A percentile compares a stretch with the other conserved stretches of the same genome.
Conservation (phyloP, 2,888 invertebrate species). For the Stenchaetothrips biformis region DNA sequence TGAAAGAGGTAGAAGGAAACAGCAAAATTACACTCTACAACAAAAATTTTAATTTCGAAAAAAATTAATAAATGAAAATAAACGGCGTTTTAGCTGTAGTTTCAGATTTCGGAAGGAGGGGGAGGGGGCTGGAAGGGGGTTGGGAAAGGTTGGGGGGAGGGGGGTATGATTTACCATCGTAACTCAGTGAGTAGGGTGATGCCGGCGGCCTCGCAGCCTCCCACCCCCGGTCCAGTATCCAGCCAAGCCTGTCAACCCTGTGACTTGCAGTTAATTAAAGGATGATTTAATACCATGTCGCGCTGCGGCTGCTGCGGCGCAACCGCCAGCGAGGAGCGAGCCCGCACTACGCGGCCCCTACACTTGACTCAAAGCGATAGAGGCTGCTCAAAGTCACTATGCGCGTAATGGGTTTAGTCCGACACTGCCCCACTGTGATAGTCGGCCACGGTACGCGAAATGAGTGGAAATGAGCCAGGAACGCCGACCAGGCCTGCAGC, state of each 20-base stretch:
- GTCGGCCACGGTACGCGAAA: no score
- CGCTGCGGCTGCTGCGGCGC: not conserved
- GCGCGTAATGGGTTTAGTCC: no score
- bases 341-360: no score
- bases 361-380: no score
- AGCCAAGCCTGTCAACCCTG: not conserved
- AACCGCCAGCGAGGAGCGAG: no score
- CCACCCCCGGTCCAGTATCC: not conserved
- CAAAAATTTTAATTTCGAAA: not conserved
- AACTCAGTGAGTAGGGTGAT: not conserved
- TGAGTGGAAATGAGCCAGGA: no score
- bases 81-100: not conserved
- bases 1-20: no score
- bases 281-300: constrained; percentile 1
- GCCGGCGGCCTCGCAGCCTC: not conserved
- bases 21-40: not conserved
- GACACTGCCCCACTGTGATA: no score
- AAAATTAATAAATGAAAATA: not conserved
- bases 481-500: no score
- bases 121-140: not conserved
- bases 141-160: not conserved
- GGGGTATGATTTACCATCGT: not conserved
- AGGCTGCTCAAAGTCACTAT: no score
- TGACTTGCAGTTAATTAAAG: constrained; percentile 16
- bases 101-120: not conserved